Evolutionary conservation across 2,113 vertebrate species (phyloP).

Genomic region (Megaceryle torquata): DNA sequence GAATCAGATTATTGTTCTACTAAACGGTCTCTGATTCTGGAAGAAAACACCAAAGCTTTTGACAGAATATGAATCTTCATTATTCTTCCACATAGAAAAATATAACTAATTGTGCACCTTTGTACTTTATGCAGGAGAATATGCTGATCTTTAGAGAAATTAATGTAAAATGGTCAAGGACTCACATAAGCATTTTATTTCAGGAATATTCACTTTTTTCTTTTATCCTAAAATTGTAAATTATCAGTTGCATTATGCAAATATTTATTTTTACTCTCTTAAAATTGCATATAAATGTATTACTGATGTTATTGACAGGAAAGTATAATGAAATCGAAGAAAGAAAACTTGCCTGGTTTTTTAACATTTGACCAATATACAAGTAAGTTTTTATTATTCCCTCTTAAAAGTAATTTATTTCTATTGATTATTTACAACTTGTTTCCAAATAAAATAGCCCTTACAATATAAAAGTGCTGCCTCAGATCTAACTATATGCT

Average conservation of each 20-base stretch:
- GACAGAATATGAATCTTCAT: not conserved
- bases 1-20: not conserved
- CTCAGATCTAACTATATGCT: not conserved
- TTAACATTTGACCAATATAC: not conserved
- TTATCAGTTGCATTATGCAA: not conserved
- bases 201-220: not conserved
- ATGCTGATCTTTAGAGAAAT: not conserved
- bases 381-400: not conserved
- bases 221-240: not conserved
- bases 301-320: not conserved
- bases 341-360: not conserved
- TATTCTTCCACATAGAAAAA: not conserved
- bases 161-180: not conserved
- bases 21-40: not conserved
- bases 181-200: not conserved
- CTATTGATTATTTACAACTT: not conserved
- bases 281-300: not conserved
- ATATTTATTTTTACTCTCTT: not conserved
- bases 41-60: not conserved
- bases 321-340: not conserved
- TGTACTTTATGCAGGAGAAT: not conserved
- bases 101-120: not conserved
- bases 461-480: not conserved
- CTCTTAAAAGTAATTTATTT: not conserved
- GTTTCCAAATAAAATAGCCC: not conserved